phyloP scores from a whole-genome alignment of 2,113 vertebrate genomes.

The Arothron firmamentum region DNA sequence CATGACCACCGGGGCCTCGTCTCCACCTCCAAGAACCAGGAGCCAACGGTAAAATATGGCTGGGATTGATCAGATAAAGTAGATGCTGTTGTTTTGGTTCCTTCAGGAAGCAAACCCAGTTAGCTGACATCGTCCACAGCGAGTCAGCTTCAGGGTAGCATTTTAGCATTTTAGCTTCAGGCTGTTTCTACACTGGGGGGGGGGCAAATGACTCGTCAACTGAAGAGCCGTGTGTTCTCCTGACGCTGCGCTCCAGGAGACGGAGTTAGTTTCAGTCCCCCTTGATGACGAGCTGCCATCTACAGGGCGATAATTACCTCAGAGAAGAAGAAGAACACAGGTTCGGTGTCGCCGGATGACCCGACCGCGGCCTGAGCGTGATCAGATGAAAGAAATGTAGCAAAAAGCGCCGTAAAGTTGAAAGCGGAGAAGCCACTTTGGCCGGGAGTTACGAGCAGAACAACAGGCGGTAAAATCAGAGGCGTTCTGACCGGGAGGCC shows the following conservation, averaged over 20 bases:
- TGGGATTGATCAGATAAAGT: too few relatives aligned
- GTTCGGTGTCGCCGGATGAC: constrained; percentile 3
- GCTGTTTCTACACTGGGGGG: too few relatives aligned
- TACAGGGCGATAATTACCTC: too few relatives aligned
- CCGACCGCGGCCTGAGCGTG: constrained; percentile 10
- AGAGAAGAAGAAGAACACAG: neutral
- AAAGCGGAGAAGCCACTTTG: constrained; percentile 2
- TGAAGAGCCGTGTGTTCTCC: constrained; percentile 11
- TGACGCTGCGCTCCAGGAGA: constrained; percentile 14
- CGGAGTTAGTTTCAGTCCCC: constrained; percentile 10
- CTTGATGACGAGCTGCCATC: neutral
- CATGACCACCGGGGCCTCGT: neutral
- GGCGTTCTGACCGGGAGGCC: constrained; percentile 27
- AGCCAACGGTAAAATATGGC: too few relatives aligned
- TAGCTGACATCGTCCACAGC: too few relatives aligned
- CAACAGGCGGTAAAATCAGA: constrained; percentile 38
- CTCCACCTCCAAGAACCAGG: neutral
- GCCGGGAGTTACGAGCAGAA: constrained; percentile 31
- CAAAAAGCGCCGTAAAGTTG: constrained; percentile 35
- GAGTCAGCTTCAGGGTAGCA: too few relatives aligned
- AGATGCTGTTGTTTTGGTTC: too few relatives aligned
- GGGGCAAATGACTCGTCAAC: constrained; percentile 22
- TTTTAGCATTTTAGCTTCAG: too few relatives aligned
- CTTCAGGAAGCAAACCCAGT: too few relatives aligned
- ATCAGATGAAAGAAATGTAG: constrained; percentile 20